Evolutionary conservation across 1,140 invertebrate species (phyloP), one percentile per base, ranked within the genome.

Genomic region (Sycobia sp.): DNA sequence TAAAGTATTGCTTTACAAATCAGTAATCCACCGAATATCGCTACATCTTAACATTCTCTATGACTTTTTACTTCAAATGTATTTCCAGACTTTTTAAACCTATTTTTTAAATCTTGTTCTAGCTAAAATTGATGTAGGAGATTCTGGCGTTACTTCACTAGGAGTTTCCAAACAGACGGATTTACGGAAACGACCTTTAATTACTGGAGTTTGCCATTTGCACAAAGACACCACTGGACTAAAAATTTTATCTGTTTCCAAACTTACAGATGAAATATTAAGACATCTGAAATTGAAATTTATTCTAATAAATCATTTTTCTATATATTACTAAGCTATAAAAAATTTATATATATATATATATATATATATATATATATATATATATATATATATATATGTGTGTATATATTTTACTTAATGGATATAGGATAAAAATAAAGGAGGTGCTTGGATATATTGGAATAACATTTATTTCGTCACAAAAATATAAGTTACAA

Each of bases 111-210:
- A 50, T 67, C 65, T 71, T 25, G 68, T 49, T 39, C 60, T 69
- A 36, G 73, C 72, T 68, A 72, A 64, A 39, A 75, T 68, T 27
- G 75, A 69, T 23, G 60, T 39, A 22, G 71, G 68, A 43, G 70
- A 70, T 41, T 69, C 71, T 27, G 69, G 66, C 11, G 72, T 65
- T 38, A 68, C 62, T 57, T 79, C 77, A 50, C 70, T 74, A 38
- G 76, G 74, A 73, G 75, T 78, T 53, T 72, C 77, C 53, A 77
- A 22, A 75, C 74, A 77, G 0, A 78, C 76, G 8, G 73, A 78
- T 71, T 79, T 79, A 69, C 73, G 77, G 68, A 80, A 81, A 22
- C 79, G 73, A 49, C 79, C 79, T 60, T 79, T 81, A 55, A 76
- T 74, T 58, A 78, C 73, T 39, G 77, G 77, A 47, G 75, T 54